A percentile compares a stretch with the other conserved stretches of the same genome.
phyloP scores from a whole-genome alignment of 2,797 vertebrate species.

The Myotis myotis region DNA sequence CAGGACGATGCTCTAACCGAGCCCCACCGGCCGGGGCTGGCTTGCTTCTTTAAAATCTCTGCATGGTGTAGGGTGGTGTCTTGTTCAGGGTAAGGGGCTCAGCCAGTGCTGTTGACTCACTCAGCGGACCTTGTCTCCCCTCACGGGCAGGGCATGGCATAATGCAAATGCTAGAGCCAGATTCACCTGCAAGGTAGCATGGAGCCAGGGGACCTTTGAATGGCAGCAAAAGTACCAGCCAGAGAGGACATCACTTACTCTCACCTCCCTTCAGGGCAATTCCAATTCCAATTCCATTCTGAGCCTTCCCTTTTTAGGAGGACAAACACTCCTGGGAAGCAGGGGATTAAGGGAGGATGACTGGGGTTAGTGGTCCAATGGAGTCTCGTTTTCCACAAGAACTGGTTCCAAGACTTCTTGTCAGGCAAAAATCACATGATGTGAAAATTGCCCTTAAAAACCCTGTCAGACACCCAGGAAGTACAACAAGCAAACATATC shows the following conservation, averaged over 20 bases:
- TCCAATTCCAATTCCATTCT: not conserved
- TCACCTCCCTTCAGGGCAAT: not conserved
- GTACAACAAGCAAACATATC: not conserved
- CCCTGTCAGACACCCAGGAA: conserved; percentile 14
- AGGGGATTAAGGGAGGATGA: not conserved
- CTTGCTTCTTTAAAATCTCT: not conserved
- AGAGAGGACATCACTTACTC: not conserved
- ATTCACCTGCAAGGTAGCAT: not conserved
- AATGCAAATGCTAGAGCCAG: not conserved
- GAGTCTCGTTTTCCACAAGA: conserved; percentile 13
- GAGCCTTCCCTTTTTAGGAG: not conserved
- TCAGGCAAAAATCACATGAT: conserved; percentile 9
- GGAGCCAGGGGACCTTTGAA: not conserved
- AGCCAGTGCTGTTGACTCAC: not conserved
- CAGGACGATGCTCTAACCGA: not conserved
- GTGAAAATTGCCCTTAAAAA: conserved; percentile 55
- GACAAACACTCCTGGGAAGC: not conserved
- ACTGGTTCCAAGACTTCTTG: conserved; percentile 17
- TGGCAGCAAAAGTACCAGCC: not conserved
- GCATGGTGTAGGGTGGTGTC: not conserved
- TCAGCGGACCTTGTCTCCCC: not conserved
- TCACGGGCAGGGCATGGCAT: not conserved
- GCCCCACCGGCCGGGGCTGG: not conserved
- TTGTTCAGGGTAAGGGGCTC: not conserved
- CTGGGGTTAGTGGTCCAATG: not conserved